Conservation (phyloP, 2,113 vertebrate species). For the Antechinus flavipes region DNA sequence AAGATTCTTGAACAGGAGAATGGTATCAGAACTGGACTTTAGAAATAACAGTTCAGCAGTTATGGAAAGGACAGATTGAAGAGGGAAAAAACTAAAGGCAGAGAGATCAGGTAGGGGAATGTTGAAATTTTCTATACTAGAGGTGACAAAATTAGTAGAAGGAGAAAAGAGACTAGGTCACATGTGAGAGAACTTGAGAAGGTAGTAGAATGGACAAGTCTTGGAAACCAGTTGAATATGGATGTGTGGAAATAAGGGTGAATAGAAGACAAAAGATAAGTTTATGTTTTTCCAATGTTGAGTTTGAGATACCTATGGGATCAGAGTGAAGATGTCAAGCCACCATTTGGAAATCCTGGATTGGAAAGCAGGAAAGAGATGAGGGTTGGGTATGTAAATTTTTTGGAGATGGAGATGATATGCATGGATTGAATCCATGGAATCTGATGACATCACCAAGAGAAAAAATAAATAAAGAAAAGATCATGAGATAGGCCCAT, state of each 20-base stretch:
- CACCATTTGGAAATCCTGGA: too few species aligned
- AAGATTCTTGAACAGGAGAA: not conserved
- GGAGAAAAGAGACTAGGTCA: not conserved
- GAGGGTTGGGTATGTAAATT: too few species aligned
- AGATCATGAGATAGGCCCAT: too few species aligned
- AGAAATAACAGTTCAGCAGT: not conserved
- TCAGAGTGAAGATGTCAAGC: too few species aligned
- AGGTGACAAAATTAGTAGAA: not conserved
- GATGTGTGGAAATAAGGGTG: not conserved
- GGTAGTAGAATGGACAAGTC: not conserved
- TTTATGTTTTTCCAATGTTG: too few species aligned
- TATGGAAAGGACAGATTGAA: not conserved
- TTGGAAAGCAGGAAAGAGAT: too few species aligned
- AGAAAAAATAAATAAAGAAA: too few species aligned
- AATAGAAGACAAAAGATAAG: not conserved
- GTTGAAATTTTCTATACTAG: not conserved
- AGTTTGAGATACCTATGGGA: too few species aligned
- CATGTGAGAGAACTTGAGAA: not conserved
- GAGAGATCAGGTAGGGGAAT: not conserved
- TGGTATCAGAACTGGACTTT: not conserved
- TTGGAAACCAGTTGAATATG: not conserved
- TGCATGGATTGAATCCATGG: too few species aligned
- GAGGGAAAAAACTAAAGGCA: not conserved
- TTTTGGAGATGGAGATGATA: too few species aligned
- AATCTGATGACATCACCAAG: too few species aligned